Evolutionary conservation across 2,797 vertebrate genomes (phyloP), one percentile per base, ranked within the genome.

Genomic region (Tolypeutes matacus): DNA sequence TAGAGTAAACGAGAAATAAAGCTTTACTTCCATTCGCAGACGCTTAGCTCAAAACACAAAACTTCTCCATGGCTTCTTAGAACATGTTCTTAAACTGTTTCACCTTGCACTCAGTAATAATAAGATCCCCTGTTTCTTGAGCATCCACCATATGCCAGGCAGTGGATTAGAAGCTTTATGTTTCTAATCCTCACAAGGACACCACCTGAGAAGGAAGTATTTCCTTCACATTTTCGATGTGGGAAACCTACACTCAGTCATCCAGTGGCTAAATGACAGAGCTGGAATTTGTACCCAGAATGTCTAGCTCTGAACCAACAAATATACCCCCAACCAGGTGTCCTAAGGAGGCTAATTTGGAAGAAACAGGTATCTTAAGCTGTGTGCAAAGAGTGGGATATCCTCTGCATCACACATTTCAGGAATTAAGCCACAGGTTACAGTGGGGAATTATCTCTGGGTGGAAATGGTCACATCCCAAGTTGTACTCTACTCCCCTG

Each of bases 1-100:
- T 14, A 39, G 34, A 60, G 14, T 6, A 11, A 4, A 9, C 2
- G 13, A 83, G 60, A 69, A 42, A 13, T 9, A 34, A 23, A 34
- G 29, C 42, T 53, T 39, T 34, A 51, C 29, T 65, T 36, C 75
- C 2, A 3, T 51, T 49, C 1, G 2, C 10, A 42, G 46, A 39
- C 70, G 5, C 39, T n/a, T 18, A 29, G 15, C 64, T 29, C 0
- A 0, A 11, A 15, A 21, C 34, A 29, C 69, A n/a, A 20, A 51
- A 51, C 76, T 69, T 20, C 51, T 11, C 23, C 4, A 8, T 20
- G 42, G 64, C 64, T 10, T 78, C 39, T 20, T 23, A 31, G 36
- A 58, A 18, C 29, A 3, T 4, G 3, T 23, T 83, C 18, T 15
- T 31, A 23, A 72, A 21, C 14, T 3, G 15, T 49, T 21, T 80